phyloP scores from a whole-genome alignment of 1,140 invertebrate species.

The Apis cerana region DNA sequence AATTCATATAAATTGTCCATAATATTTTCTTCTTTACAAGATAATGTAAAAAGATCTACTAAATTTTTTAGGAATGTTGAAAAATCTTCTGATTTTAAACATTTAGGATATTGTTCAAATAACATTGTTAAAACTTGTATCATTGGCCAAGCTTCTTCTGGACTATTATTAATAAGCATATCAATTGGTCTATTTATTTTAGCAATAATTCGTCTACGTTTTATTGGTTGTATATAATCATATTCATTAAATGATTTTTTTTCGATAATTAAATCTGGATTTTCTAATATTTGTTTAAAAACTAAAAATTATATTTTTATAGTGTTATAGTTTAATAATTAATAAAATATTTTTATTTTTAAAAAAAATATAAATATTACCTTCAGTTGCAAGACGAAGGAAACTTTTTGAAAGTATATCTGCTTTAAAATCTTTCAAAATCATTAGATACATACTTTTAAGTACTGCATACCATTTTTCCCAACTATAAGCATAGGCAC shows the following conservation, averaged over 20 bases:
- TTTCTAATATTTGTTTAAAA: constrained; percentile 65
- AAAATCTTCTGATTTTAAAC: constrained; percentile 72
- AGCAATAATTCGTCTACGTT: constrained; percentile 55
- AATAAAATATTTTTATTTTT: constrained; percentile 7
- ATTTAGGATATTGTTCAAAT: constrained; percentile 76
- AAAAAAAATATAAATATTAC: constrained; percentile 51
- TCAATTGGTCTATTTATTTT: constrained; percentile 60
- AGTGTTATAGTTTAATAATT: constrained; percentile 8
- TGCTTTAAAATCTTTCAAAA: constrained; percentile 65
- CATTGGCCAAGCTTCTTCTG: constrained; percentile 62
- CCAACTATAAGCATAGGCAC: constrained; percentile 63
- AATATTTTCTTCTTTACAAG: constrained; percentile 70
- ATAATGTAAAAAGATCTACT: constrained; percentile 70
- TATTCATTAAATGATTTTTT: constrained; percentile 12
- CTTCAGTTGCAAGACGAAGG: constrained; percentile 67
- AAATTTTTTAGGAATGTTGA: constrained; percentile 72
- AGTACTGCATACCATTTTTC: constrained; percentile 69
- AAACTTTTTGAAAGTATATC: constrained; percentile 56
- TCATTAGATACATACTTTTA: constrained; percentile 61
- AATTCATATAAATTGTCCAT: constrained; percentile 75
- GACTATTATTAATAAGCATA: constrained; percentile 54
- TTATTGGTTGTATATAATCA: constrained; percentile 46
- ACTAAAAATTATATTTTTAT: constrained; percentile 54
- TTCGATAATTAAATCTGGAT: constrained; percentile 30
- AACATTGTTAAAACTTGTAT: constrained; percentile 69